These are phyloP conservation scores for Electrophaes corylata DNA, from an alignment of 2,888 invertebrate genomes.

Conservation along the genomic window DNA sequence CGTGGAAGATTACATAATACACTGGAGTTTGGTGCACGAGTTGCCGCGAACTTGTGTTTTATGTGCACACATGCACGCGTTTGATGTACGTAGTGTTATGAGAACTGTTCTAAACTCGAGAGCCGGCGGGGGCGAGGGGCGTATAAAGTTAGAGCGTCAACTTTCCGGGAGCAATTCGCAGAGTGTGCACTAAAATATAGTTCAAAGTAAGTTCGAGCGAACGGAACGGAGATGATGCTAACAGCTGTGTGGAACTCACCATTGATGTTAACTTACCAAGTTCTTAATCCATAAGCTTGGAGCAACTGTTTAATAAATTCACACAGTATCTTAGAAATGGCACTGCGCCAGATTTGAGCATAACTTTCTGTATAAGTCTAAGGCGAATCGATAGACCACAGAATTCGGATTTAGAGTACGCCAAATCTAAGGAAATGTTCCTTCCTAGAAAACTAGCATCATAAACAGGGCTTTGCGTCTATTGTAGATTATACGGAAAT, in stretches of 20 bases:
- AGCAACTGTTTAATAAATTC: constrained; percentile 37
- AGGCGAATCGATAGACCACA: constrained; percentile 34
- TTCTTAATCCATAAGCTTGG: constrained; percentile 47
- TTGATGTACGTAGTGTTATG: constrained; percentile 54
- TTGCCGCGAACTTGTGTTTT: constrained; percentile 59
- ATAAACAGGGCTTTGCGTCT: too few relatives aligned
- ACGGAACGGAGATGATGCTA: constrained; percentile 51
- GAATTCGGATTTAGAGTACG: constrained; percentile 1
- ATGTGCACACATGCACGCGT: constrained; percentile 52
- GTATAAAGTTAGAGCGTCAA: constrained; percentile 53
- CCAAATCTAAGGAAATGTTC: not conserved
- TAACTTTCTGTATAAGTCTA: constrained; percentile 29
- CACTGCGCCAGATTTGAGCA: constrained; percentile 33
- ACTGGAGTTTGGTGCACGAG: constrained; percentile 52
- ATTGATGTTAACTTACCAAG: constrained; percentile 46
- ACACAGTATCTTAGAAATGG: constrained; percentile 36
- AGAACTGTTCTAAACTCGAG: constrained; percentile 53
- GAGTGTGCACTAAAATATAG: constrained; percentile 68
- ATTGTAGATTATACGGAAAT: too few relatives aligned
- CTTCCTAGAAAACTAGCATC: not conserved
- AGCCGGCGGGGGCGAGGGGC: constrained; percentile 34
- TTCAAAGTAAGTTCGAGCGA: constrained; percentile 62
- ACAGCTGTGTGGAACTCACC: constrained; percentile 48
- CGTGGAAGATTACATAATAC: constrained; percentile 61
- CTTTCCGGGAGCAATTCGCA: constrained; percentile 59